Conservation (phyloP, 2,113 vertebrate genomes). For the Grammomys surdaster region DNA sequence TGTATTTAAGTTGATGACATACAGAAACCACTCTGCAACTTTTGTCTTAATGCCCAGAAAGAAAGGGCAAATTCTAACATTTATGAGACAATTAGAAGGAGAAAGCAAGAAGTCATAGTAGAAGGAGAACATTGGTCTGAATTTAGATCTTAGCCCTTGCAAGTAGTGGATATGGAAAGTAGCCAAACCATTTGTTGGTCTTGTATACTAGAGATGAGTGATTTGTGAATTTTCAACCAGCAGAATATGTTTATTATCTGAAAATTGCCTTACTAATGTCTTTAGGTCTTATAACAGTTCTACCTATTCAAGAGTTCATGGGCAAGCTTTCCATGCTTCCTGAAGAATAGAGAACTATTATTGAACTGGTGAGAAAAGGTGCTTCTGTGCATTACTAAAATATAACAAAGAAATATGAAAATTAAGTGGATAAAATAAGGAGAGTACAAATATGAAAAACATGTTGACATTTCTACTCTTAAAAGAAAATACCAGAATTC, state of each 20-base stretch:
- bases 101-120: not conserved
- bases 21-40: not conserved
- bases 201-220: not conserved
- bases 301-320: not conserved
- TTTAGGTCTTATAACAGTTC: not conserved
- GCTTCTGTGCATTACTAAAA: not conserved
- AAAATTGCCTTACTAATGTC: not conserved
- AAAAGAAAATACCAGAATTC: slow-evolving; percentile 2
- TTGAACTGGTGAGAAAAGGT: not conserved
- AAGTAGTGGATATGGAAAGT: not conserved
- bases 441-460: not conserved
- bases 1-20: not conserved
- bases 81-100: not conserved
- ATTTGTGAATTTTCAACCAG: not conserved
- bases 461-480: not conserved
- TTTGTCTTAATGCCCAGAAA: slow-evolving; percentile 39
- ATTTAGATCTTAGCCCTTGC: not conserved
- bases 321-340: not conserved
- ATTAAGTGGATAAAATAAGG: too few relatives aligned
- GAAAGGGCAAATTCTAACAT: not conserved
- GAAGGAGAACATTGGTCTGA: not conserved
- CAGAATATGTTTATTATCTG: not conserved
- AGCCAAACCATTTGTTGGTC: not conserved
- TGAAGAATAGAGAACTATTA: not conserved
- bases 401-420: not conserved